Conservation (phyloP, 2,113 vertebrate species). For the Plestiodon gilberti region DNA sequence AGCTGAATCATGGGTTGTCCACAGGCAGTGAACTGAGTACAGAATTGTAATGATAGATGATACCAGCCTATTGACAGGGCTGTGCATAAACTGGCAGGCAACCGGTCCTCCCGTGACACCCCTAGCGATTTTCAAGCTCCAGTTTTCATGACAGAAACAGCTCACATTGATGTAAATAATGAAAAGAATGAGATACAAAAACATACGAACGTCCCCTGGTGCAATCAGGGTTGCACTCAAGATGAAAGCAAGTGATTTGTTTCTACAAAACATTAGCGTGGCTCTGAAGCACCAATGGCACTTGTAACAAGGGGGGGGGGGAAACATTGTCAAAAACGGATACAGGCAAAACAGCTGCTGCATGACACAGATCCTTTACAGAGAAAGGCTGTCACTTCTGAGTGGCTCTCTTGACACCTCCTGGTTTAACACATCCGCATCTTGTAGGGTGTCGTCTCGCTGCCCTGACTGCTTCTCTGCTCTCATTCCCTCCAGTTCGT, state of each 20-base stretch:
- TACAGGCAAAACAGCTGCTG: not conserved
- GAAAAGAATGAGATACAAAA: constrained; percentile 4
- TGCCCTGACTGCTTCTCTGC: not conserved
- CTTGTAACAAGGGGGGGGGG: not conserved
- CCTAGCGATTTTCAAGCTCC: not conserved
- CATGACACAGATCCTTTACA: constrained; percentile 51
- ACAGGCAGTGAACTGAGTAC: not conserved
- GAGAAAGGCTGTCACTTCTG: constrained; percentile 33
- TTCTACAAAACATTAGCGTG: constrained; percentile 1
- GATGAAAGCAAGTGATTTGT: constrained; percentile 15
- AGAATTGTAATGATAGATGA: not conserved
- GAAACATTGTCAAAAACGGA: not conserved
- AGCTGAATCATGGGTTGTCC: not conserved
- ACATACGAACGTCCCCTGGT: not conserved
- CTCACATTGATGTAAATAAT: constrained; percentile 9
- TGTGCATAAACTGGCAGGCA: not conserved
- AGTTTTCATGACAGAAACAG: not conserved
- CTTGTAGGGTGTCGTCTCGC: not conserved
- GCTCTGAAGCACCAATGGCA: not conserved
- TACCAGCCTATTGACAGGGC: not conserved
- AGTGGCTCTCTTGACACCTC: constrained; percentile 44
- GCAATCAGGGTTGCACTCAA: constrained; percentile 19
- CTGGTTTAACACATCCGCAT: not conserved
- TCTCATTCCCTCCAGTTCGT: not conserved
- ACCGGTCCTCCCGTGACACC: not conserved